A percentile compares a stretch with the other conserved stretches of the same genome.
These are phyloP conservation scores for Indri indri DNA, from an alignment of 2,113 vertebrate genomes.

Conservation along the genomic window DNA sequence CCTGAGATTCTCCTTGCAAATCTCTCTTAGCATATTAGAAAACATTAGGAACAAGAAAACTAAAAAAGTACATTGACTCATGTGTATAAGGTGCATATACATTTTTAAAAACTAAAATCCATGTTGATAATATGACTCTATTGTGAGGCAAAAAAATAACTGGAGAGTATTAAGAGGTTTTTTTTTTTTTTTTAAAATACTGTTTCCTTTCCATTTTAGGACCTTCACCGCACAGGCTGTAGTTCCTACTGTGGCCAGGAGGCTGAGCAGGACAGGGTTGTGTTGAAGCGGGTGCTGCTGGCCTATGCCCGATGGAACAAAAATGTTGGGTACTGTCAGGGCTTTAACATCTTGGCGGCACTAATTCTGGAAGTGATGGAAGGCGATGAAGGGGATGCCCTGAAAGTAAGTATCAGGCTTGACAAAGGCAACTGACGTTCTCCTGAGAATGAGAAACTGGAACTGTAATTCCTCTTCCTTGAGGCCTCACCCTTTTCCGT, in stretches of 20 bases:
- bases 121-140: not conserved
- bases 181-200: not conserved
- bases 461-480: not conserved
- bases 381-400: conserved; percentile 91
- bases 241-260: conserved; percentile 94
- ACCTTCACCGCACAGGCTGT: conserved; percentile 92
- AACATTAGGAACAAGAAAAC: not conserved
- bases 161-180: not conserved
- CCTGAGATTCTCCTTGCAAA: not conserved
- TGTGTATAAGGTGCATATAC: not conserved
- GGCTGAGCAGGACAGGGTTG: conserved; percentile 92
- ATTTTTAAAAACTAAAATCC: not conserved
- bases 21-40: not conserved
- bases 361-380: conserved; percentile 93
- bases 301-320: conserved; percentile 95
- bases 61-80: not conserved
- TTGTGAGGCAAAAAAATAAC: not conserved
- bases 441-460: not conserved
- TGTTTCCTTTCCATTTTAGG: conserved; percentile 73
- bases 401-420: conserved; percentile 87
- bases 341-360: conserved; percentile 93
- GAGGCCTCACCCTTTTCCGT: not conserved
- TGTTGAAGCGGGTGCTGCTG: conserved; percentile 90
- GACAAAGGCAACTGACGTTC: not conserved
- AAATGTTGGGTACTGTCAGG: conserved; percentile 93